Evolutionary conservation across 2,113 vertebrate genomes (phyloP), one percentile per base, ranked within the genome.

Genomic region (Trogon surrucura): DNA sequence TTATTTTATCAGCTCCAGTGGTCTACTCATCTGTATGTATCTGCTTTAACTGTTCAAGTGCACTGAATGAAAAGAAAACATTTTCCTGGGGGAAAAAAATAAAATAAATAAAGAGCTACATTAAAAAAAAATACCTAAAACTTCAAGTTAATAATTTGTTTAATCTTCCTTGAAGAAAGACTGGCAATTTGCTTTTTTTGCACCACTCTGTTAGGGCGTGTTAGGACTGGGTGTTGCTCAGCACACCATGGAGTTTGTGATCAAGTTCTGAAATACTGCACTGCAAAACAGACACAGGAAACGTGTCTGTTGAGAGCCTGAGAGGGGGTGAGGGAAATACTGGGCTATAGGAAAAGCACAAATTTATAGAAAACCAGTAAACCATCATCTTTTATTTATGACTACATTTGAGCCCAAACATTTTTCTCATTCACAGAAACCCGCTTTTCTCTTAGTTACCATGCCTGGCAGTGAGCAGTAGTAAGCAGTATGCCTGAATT

Each of bases 281-380:
- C 36, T 88, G 56, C 32, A 78, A 88, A 93, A 74, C 10, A 83
- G 66, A 53, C 26, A 48, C 19, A 69, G 64, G 66, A 91, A 85
- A 60, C 0, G 0, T 22, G 10, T 66, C 25, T 66, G 17, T 41
- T 29, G 58, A 82, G 56, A 83, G 34, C 5, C 18, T 69, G 34
- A 13, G 17, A 51, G 1, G 16, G 11, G 2, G 10, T 44, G 2
- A 73, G 11, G 27, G 64, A 77, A 41, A 58, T 21, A 7, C 6
- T 73, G 14, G 36, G 5, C 54, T 70, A 4, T 56, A 25, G 10
- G n/a, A 80, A 83, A 91, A 78, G 15, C 25, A 78, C 4, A 83
- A 11, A 38, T 64, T 70, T 32, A 64, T 44, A 66, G 27, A 88
- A 85, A 90, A 80, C 1, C 10, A 80, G 26, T 27, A 80, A 61